phyloP scores from a whole-genome alignment of 2,888 invertebrate species.

The Amphipoea lucens region DNA sequence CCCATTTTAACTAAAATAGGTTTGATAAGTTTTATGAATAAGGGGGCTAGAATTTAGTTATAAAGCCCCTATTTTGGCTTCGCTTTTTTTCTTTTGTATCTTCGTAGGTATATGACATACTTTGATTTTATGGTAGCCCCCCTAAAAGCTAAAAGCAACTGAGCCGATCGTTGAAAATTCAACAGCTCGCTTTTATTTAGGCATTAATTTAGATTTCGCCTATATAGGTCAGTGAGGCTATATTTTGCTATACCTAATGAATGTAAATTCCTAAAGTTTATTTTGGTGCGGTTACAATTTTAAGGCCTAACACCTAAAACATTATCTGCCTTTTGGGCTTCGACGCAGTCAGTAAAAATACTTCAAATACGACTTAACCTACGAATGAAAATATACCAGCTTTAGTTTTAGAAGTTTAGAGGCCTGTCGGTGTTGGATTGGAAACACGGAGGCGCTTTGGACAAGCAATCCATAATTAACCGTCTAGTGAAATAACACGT shows the following conservation, averaged over 20 bases:
- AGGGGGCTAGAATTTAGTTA: constrained; percentile 45
- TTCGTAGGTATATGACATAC: neutral
- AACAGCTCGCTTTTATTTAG: neutral
- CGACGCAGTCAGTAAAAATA: no score
- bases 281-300: neutral
- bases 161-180: neutral
- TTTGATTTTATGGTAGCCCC: constrained; percentile 10
- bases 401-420: neutral
- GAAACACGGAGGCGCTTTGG: neutral
- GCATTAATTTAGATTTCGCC: neutral
- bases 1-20: no score
- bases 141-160: neutral
- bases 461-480: neutral
- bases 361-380: neutral
- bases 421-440: neutral
- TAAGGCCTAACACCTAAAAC: neutral
- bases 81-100: constrained; percentile 22
- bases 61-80: constrained; percentile 13
- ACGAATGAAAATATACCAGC: neutral
- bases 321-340: neutral
- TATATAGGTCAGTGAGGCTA: no score
- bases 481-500: no score
- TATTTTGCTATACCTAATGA: neutral
- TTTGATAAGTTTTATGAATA: no score
- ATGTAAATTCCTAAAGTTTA: neutral